These are phyloP conservation scores for Cygnus olor DNA, from an alignment of 2,797 vertebrate species.

Conservation along the genomic window DNA sequence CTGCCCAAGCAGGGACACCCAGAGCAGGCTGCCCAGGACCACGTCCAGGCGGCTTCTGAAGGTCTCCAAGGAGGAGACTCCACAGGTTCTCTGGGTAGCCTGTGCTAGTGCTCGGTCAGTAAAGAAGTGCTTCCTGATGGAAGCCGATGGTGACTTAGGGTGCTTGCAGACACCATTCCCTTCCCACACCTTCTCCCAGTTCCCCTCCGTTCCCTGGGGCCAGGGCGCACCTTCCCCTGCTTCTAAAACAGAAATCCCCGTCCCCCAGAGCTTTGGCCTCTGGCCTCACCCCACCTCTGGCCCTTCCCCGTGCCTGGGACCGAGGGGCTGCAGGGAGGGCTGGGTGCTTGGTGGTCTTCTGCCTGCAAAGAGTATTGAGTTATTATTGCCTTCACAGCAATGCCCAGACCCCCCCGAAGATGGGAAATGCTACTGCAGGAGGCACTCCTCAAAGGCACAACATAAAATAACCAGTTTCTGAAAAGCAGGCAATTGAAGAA, in stretches of 20 bases:
- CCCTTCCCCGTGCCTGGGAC: background rate
- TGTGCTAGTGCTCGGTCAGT: background rate
- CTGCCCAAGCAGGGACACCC: background rate
- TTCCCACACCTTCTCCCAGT: slow-evolving; percentile 49
- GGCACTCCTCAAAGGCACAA: too few species aligned
- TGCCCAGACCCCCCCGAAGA: too few species aligned
- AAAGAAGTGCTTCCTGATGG: background rate
- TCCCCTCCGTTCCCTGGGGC: slow-evolving; percentile 33
- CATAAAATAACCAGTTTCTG: background rate
- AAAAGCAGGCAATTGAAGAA: background rate
- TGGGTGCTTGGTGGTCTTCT: too few species aligned
- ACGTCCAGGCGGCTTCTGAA: background rate
- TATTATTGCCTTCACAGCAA: too few species aligned
- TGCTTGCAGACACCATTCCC: slow-evolving; percentile 47
- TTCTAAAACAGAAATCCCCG: background rate
- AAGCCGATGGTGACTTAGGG: background rate
- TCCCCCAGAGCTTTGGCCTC: background rate
- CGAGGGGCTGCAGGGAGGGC: background rate
- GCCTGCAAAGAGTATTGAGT: too few species aligned
- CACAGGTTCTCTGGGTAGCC: background rate
- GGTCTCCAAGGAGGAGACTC: background rate
- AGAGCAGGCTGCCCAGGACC: background rate
- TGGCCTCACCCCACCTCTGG: background rate
- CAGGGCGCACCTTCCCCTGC: background rate
- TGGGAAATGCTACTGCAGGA: too few species aligned